phyloP scores from a whole-genome alignment of 2,797 vertebrate genomes.

The Liasis olivaceus region DNA sequence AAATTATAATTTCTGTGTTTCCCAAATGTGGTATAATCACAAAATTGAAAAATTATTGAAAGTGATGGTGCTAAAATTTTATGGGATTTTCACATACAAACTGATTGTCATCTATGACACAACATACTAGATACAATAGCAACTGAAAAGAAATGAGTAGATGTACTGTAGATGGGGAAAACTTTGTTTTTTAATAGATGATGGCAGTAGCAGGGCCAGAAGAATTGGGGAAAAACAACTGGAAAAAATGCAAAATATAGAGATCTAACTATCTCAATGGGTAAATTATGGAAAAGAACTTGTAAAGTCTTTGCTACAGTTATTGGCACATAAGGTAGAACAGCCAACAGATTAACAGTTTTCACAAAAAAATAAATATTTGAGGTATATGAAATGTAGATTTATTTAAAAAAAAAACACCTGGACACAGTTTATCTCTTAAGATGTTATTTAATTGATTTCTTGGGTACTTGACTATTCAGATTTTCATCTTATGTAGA shows the following conservation, averaged over 20 bases:
- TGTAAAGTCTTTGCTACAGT: not conserved
- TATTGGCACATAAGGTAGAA: not conserved
- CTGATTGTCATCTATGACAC: not conserved
- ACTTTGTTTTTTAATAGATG: not conserved
- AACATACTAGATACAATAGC: not conserved
- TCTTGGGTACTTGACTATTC: too few relatives aligned
- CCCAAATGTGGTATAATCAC: not conserved
- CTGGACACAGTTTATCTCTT: too few relatives aligned
- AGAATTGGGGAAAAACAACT: not conserved
- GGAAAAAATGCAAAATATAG: not conserved
- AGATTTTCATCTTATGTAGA: too few relatives aligned
- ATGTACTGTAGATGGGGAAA: not conserved
- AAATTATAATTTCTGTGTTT: not conserved
- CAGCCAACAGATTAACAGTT: not conserved
- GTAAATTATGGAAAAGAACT: not conserved
- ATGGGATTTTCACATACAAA: not conserved
- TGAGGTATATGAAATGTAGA: too few relatives aligned
- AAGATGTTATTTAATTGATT: too few relatives aligned
- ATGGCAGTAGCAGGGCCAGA: not conserved
- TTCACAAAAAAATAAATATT: too few relatives aligned
- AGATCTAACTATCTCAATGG: not conserved
- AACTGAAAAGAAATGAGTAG: not conserved
- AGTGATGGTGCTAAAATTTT: not conserved
- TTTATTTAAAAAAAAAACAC: too few relatives aligned
- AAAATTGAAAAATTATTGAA: not conserved